Evolutionary conservation across 2,888 invertebrate genomes (phyloP).

Genomic region (Lochmaea capreae): DNA sequence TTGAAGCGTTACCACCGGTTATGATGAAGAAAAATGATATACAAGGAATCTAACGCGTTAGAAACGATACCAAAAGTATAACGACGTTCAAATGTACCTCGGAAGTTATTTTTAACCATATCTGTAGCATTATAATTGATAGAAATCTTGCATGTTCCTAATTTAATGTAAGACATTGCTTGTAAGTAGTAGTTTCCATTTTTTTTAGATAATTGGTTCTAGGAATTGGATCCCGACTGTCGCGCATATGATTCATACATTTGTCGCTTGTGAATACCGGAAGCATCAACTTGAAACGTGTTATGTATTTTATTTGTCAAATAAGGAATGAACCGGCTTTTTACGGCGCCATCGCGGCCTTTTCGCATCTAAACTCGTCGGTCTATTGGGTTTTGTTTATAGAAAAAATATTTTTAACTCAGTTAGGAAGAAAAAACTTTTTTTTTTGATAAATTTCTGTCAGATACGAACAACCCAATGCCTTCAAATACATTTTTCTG

Average conservation of each 20-base stretch:
- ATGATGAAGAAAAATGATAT: too few species aligned
- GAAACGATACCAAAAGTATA: too few species aligned
- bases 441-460: too few species aligned
- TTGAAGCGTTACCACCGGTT: too few species aligned
- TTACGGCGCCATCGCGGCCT: conserved; percentile 41
- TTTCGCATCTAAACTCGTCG: neutral
- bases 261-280: conserved; percentile 48
- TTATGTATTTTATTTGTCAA: conserved; percentile 47
- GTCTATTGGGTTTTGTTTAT: neutral
- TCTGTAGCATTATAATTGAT: neutral
- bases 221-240: conserved; percentile 23
- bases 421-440: too few species aligned
- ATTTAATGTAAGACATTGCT: conserved; percentile 11
- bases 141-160: conserved; percentile 6
- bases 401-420: neutral
- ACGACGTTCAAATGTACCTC: too few species aligned
- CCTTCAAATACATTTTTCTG: too few species aligned
- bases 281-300: conserved; percentile 54
- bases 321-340: conserved; percentile 48
- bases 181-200: conserved; percentile 10
- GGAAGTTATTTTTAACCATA: neutral
- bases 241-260: conserved; percentile 46
- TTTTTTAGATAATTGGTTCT: conserved; percentile 10
- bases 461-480: too few species aligned
- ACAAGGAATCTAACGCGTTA: too few species aligned